phyloP scores from a whole-genome alignment of 2,888 invertebrate species.

The Calliphora vomitoria region DNA sequence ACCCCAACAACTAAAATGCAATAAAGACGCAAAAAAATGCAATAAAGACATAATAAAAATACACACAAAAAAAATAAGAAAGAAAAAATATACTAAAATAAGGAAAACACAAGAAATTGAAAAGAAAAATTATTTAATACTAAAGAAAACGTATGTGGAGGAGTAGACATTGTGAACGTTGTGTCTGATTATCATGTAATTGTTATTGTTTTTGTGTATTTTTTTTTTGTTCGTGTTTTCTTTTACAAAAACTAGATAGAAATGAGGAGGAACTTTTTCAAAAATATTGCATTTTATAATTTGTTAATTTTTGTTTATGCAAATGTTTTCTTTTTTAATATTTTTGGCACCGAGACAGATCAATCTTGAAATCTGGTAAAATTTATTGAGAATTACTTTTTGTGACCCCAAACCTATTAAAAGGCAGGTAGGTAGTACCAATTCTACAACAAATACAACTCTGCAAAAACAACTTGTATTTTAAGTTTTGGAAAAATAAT shows the following conservation, averaged over 20 bases:
- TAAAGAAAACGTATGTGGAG: conserved; percentile 7
- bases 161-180: conserved; percentile 9
- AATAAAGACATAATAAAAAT: conserved; percentile 54
- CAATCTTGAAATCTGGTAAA: no score
- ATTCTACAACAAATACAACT: no score
- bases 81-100: conserved; percentile 23
- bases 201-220: conserved; percentile 10
- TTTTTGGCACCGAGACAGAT: no score
- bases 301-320: conserved; percentile 1
- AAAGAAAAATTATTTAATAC: conserved; percentile 30
- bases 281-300: conserved; percentile 1
- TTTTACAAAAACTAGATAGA: neutral
- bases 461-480: no score
- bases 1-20: conserved; percentile 36
- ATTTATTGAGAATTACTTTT: no score
- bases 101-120: neutral
- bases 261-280: neutral
- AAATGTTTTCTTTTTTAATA: neutral
- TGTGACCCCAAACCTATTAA: no score
- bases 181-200: conserved; percentile 44
- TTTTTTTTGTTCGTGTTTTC: neutral
- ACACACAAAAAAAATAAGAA: neutral
- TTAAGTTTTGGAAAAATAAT: no score
- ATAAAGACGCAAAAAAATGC: conserved; percentile 57
- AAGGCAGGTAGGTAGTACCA: no score